phyloP scores from a whole-genome alignment of 2,113 vertebrate genomes.

The Rallus limicola region DNA sequence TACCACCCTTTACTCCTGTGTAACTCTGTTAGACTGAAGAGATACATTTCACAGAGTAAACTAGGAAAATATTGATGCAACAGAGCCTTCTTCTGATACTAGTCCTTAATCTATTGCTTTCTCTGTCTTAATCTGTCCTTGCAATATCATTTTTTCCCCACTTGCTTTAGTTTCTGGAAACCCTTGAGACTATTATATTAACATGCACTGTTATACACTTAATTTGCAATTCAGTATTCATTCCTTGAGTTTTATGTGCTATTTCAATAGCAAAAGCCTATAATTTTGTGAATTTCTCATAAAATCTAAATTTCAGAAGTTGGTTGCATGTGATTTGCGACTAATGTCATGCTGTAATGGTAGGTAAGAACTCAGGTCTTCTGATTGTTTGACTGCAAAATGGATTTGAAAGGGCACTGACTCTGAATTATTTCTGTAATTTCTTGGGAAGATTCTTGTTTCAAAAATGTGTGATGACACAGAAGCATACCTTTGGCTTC shows the following conservation, averaged over 20 bases:
- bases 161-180: neutral
- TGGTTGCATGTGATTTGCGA: neutral
- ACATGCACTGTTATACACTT: fast-evolving
- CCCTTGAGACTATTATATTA: neutral
- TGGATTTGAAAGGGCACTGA: neutral
- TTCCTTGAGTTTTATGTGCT: neutral
- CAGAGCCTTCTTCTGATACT: neutral
- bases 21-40: neutral
- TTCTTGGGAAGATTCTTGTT: neutral
- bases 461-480: neutral
- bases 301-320: neutral
- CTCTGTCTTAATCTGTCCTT: neutral
- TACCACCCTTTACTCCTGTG: neutral
- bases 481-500: neutral
- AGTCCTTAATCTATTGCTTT: neutral
- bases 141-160: neutral
- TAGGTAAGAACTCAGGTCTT: neutral
- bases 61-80: neutral
- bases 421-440: neutral
- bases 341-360: neutral
- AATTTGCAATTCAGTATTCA: neutral
- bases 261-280: neutral
- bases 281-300: neutral
- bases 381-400: neutral
- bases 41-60: neutral